A percentile compares a stretch with the other conserved stretches of the same genome.
These are phyloP conservation scores for Microplitis deprimator DNA, from an alignment of 2,888 invertebrate genomes.

Conservation along the genomic window DNA sequence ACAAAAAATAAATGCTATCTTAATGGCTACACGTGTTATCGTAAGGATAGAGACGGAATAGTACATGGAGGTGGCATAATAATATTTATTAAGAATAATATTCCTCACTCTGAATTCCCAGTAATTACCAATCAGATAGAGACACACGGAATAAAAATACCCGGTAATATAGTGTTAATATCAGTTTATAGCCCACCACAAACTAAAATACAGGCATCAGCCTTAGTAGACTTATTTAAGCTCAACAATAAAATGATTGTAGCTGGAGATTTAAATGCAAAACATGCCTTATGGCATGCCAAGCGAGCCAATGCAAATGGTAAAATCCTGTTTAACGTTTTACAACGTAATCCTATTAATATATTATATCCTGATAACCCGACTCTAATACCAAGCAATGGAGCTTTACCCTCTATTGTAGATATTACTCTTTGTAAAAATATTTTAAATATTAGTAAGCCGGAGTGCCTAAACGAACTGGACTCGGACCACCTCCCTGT, in stretches of 20 bases:
- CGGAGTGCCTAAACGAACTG: background rate
- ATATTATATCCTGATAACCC: background rate
- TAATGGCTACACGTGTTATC: no score
- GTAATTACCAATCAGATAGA: conserved; percentile 16
- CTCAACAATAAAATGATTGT: no score
- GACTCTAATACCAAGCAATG: background rate
- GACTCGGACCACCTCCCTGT: conserved; percentile 9
- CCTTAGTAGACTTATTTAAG: no score
- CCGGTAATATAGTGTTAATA: conserved; percentile 34
- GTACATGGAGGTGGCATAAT: no score
- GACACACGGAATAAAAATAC: conserved; percentile 11
- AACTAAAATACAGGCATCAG: no score
- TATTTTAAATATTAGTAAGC: background rate
- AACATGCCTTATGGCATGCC: conserved; percentile 15
- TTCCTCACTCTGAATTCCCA: background rate
- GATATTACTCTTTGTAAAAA: conserved; percentile 2
- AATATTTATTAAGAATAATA: no score
- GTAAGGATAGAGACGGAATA: no score
- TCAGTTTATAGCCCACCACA: no score
- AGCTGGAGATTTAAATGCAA: no score
- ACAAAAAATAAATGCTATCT: no score
- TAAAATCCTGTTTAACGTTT: conserved; percentile 7
- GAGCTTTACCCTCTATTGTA: background rate
- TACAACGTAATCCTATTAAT: background rate
- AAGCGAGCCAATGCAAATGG: conserved; percentile 31